Evolutionary conservation across 2,888 invertebrate species (phyloP).

Genomic region (Pyrrhia umbra): DNA sequence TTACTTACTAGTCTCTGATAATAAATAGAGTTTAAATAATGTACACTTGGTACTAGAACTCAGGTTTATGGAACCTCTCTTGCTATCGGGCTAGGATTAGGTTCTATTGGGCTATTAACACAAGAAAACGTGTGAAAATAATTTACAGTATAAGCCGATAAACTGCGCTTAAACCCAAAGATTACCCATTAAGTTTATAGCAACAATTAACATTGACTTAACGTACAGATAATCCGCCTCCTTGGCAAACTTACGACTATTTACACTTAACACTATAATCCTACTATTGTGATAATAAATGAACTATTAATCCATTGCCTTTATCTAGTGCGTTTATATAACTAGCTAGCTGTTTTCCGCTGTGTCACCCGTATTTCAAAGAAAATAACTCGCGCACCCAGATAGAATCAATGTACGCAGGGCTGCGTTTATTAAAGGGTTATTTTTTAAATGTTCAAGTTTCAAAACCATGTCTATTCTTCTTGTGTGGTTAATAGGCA

Average conservation of each 20-base stretch:
- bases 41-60: too few relatives aligned
- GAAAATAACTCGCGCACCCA: too few relatives aligned
- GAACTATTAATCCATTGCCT: conserved; percentile 4
- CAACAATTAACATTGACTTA: conserved; percentile 28
- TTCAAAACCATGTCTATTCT: background rate
- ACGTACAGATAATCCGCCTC: conserved; percentile 26
- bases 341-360: background rate
- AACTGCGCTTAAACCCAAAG: background rate
- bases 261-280: conserved; percentile 7
- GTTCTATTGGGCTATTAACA: too few relatives aligned
- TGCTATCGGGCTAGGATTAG: too few relatives aligned
- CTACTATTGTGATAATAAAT: conserved; percentile 8
- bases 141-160: conserved; percentile 9
- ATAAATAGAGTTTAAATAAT: too few relatives aligned
- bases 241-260: conserved; percentile 13
- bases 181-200: conserved; percentile 33
- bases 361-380: too few relatives aligned
- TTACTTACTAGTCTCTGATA: too few relatives aligned
- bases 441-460: too few relatives aligned
- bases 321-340: background rate
- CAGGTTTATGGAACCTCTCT: too few relatives aligned
- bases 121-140: conserved; percentile 9
- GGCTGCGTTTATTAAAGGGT: too few relatives aligned
- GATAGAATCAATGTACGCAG: too few relatives aligned
- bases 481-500: too few relatives aligned